Conservation (phyloP, 1,140 invertebrate genomes). For the Lepidurus apus region DNA sequence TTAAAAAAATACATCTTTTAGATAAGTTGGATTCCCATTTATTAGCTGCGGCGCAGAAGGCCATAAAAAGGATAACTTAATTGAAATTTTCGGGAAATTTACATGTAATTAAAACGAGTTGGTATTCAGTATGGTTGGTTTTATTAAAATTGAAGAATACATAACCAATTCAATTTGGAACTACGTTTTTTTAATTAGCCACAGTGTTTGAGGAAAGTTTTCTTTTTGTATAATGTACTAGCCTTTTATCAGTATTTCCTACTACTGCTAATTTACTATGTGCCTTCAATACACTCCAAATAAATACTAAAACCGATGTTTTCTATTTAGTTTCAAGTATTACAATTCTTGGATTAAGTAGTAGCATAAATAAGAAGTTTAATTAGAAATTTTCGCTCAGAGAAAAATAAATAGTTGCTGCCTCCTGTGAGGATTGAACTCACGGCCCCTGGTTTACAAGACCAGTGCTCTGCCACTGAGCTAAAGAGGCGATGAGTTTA, state of each 20-base stretch:
- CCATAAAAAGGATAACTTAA: conserved; percentile 38
- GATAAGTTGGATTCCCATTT: conserved; percentile 72
- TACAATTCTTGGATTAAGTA: background rate
- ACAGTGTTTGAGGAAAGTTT: too few relatives aligned
- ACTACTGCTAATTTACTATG: too few relatives aligned
- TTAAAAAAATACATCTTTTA: conserved; percentile 44
- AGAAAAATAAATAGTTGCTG: conserved; percentile 40
- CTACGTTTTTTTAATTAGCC: too few relatives aligned
- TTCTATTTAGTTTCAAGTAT: background rate
- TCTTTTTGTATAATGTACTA: too few relatives aligned
- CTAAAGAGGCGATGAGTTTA: conserved; percentile 38
- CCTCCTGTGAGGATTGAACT: conserved; percentile 41
- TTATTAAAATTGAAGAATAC: too few relatives aligned
- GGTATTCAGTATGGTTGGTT: too few relatives aligned
- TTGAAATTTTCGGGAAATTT: background rate
- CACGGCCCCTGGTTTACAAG: conserved; percentile 41
- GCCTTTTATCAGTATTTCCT: too few relatives aligned
- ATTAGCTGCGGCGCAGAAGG: conserved; percentile 65
- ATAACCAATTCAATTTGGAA: too few relatives aligned
- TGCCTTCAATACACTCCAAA: too few relatives aligned
- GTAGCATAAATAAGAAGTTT: conserved; percentile 4
- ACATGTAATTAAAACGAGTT: background rate
- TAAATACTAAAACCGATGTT: background rate
- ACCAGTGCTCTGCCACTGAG: conserved; percentile 41
- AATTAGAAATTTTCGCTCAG: background rate